Percentiles rank a stretch among this genome's conserved stretches.
Conservation (phyloP, 1,140 invertebrate genomes). For the Cyclargus thomasi region DNA sequence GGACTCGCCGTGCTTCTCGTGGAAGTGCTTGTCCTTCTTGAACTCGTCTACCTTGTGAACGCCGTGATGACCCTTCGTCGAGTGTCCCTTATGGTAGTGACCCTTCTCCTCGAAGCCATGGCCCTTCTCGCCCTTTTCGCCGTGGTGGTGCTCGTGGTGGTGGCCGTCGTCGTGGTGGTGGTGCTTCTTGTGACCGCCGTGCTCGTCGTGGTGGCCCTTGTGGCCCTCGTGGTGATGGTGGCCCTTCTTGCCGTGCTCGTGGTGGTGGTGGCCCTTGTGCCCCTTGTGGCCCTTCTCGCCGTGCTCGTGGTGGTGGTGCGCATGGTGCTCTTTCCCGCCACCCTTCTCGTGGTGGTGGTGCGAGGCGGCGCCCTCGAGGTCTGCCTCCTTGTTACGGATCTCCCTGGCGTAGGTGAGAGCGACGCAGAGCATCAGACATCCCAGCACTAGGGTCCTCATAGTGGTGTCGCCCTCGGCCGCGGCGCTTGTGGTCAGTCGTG, state of each 20-base stretch:
- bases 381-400: conserved; percentile 46
- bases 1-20: conserved; percentile 83
- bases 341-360: conserved; percentile 57
- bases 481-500: conserved; percentile 24
- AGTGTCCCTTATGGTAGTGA: conserved; percentile 84
- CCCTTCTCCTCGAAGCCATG: conserved; percentile 77
- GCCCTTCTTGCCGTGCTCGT: conserved; percentile 81
- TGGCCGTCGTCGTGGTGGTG: conserved; percentile 84
- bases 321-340: conserved; percentile 70
- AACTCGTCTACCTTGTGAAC: conserved; percentile 85
- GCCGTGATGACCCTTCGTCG: conserved; percentile 84
- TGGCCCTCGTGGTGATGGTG: conserved; percentile 83
- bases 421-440: conserved; percentile 41
- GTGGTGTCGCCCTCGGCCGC: conserved; percentile 35
- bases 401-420: conserved; percentile 36
- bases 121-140: conserved; percentile 80
- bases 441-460: conserved; percentile 45
- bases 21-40: conserved; percentile 77
- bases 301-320: conserved; percentile 67
- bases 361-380: conserved; percentile 51
- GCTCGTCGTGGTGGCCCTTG: conserved; percentile 80
- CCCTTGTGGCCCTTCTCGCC: conserved; percentile 68
- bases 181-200: conserved; percentile 83
- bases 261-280: conserved; percentile 80
- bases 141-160: conserved; percentile 83